These are phyloP conservation scores for Discoglossus pictus DNA, from an alignment of 2,797 vertebrate genomes.

Conservation along the genomic window DNA sequence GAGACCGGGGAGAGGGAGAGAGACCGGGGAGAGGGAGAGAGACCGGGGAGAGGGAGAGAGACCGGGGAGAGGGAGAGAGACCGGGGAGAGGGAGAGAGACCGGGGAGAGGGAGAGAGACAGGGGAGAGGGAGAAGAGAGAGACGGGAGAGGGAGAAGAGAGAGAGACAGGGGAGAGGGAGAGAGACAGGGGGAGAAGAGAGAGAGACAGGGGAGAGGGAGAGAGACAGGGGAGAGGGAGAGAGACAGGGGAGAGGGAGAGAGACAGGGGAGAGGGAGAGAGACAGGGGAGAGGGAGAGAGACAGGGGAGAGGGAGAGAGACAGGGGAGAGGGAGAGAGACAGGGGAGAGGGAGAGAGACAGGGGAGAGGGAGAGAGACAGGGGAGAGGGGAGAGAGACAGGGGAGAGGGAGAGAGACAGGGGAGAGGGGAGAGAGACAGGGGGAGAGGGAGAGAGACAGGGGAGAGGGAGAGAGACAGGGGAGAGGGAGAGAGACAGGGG, in stretches of 20 bases:
- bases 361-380: background rate
- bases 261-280: background rate
- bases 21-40: no score
- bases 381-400: background rate
- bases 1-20: no score
- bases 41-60: background rate
- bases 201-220: background rate
- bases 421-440: no score
- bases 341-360: background rate
- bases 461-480: background rate
- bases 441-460: background rate
- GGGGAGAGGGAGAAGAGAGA: no score
- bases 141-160: no score
- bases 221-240: background rate
- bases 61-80: background rate
- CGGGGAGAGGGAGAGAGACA: background rate
- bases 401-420: background rate
- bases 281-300: background rate
- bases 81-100: background rate
- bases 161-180: background rate
- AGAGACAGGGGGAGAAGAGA: no score
- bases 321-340: background rate
- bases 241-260: background rate
- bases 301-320: background rate
- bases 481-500: no score